phyloP scores from a whole-genome alignment of 2,113 vertebrate genomes.

The Syngnathus typhle region DNA sequence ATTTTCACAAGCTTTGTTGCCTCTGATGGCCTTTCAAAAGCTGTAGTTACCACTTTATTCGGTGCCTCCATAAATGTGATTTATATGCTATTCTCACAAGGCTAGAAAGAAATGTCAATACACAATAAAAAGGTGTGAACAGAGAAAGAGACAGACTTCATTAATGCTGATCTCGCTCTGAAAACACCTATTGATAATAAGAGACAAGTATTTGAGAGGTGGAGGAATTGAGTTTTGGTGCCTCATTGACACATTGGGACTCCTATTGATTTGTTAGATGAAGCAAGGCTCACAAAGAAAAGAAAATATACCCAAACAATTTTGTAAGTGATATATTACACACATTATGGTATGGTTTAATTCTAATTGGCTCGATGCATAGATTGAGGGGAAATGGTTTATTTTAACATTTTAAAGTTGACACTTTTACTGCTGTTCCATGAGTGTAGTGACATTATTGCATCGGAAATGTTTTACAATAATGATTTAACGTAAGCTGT shows the following conservation, averaged over 20 bases:
- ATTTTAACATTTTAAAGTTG: too few relatives aligned
- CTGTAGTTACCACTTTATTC: slow-evolving; percentile 65
- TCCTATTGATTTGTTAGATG: slow-evolving; percentile 41
- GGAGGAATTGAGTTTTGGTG: slow-evolving; percentile 34
- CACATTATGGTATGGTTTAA: not conserved
- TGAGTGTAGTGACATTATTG: too few relatives aligned
- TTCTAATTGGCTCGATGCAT: not conserved
- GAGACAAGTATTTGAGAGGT: slow-evolving; percentile 44
- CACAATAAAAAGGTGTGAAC: slow-evolving; percentile 66
- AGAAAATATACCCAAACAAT: not conserved
- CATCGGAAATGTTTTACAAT: too few relatives aligned
- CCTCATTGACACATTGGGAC: slow-evolving; percentile 52
- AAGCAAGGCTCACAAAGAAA: slow-evolving; percentile 8
- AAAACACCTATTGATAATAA: slow-evolving; percentile 56
- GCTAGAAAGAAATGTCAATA: slow-evolving; percentile 65
- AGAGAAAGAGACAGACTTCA: slow-evolving; percentile 63
- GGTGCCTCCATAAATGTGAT: slow-evolving; percentile 67
- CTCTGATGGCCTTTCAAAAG: slow-evolving; percentile 53
- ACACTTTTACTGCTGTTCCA: too few relatives aligned
- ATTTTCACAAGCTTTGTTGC: slow-evolving; percentile 57
- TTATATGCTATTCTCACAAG: slow-evolving; percentile 69
- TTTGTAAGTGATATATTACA: not conserved
- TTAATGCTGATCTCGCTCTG: slow-evolving; percentile 63
- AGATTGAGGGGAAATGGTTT: not conserved
- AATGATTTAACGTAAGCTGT: too few relatives aligned